Percentiles rank a stretch among this genome's conserved stretches.
These are phyloP conservation scores for Mythimna ferrago DNA, from an alignment of 2,888 invertebrate species.

Conservation along the genomic window DNA sequence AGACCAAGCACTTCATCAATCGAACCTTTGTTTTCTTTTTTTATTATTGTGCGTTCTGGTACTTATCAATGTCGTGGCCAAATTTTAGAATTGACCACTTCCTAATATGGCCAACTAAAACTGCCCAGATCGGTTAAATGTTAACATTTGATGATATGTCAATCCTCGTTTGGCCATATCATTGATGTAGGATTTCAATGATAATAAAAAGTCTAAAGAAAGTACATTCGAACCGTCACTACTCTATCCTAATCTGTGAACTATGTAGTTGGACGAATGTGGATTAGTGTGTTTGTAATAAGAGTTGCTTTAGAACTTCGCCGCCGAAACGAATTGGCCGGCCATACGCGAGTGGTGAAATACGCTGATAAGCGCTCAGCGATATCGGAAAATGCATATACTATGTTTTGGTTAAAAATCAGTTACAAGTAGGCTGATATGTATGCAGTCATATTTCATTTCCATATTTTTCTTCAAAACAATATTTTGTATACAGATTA, in stretches of 20 bases:
- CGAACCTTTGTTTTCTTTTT: too few species aligned
- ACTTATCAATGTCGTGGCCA: too few species aligned
- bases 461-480: background rate
- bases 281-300: background rate
- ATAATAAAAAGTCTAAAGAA: too few species aligned
- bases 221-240: background rate
- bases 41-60: too few species aligned
- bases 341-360: background rate
- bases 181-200: too few species aligned
- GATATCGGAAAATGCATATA: background rate
- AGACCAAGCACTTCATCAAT: too few species aligned
- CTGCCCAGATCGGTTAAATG: too few species aligned
- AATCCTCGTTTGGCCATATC: too few species aligned
- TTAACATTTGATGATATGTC: too few species aligned
- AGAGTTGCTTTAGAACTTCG: background rate
- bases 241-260: background rate
- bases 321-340: background rate
- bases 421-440: background rate
- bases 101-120: too few species aligned
- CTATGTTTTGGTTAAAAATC: constrained; percentile 12
- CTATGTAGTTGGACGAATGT: background rate
- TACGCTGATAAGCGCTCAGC: constrained; percentile 14
- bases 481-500: background rate
- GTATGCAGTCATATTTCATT: background rate
- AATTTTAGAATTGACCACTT: too few species aligned